Percentiles rank a stretch among this genome's conserved stretches.
Evolutionary conservation across 2,888 invertebrate species (phyloP).

Genomic region (Leptarthrus brevirostris): DNA sequence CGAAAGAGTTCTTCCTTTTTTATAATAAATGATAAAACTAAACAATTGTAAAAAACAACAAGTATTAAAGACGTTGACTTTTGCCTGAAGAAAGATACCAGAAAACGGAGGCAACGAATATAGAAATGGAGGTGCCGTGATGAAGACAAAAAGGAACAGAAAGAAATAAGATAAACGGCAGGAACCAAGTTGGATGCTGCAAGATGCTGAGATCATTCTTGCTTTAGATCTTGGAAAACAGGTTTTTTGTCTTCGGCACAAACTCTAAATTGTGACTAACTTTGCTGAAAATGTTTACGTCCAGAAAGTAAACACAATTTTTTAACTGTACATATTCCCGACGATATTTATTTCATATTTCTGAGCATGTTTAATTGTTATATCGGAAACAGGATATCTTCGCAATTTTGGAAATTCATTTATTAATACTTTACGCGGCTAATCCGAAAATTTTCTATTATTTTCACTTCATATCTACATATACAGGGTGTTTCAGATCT

Average conservation of each 20-base stretch:
- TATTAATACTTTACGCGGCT: no score
- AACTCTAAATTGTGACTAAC: slow-evolving; percentile 42
- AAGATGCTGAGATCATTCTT: slow-evolving; percentile 24
- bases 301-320: slow-evolving; percentile 31
- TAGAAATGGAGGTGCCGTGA: not conserved
- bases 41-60: slow-evolving; percentile 29
- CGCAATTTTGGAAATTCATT: no score
- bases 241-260: slow-evolving; percentile 39
- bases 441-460: no score
- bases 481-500: no score
- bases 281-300: slow-evolving; percentile 40
- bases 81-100: slow-evolving; percentile 28
- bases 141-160: slow-evolving; percentile 24
- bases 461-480: no score
- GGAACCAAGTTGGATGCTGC: slow-evolving; percentile 26
- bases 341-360: no score
- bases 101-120: not conserved
- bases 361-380: no score
- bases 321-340: no score
- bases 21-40: slow-evolving; percentile 42
- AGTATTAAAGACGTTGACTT: slow-evolving; percentile 43
- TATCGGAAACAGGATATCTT: no score
- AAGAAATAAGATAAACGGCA: slow-evolving; percentile 19
- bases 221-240: slow-evolving; percentile 29
- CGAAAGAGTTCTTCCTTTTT: slow-evolving; percentile 17